Base-by-base conservation (phyloP, 2,797 vertebrate species). In the Epinephelus coioides region DNA sequence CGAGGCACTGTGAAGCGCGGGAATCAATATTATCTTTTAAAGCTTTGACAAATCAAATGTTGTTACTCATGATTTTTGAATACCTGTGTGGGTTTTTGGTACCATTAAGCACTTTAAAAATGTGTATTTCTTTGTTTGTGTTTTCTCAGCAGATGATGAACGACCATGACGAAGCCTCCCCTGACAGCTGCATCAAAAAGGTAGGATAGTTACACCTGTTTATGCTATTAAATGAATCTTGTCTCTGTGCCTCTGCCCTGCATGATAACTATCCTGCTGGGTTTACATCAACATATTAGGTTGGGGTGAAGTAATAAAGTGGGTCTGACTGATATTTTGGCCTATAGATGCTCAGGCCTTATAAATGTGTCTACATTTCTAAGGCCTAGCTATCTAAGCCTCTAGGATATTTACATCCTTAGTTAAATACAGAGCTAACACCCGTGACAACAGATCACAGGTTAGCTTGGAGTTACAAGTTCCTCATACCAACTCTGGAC, bases 181-280 rank as follows among this genome's bases (percentile, higher is more conserved):
- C 96, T 55, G 98, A 98, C 77, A 95, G 96, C 94, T 97, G 95
- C 84, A 93, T 97, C 72, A 97, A 96, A 93, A 99, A 99, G 97
- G 98, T 99, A 97, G 89, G 96, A 82, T 4, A 17, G 25, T 72
- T 19, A 27, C 38, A 17, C 43, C 27, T 34, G 0, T 47, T 43
- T 49, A 5, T 65, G 6, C 2, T 13, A 1, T 27, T 66, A 56
- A 19, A 51, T 3, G 19, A 40, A 44, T 69, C 11, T 0, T 47
- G 3, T 34, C 23, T 60, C 10, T 47, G 1, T 8, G 5, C 4
- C 19, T 53, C 44, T 25, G n/a, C 21, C 30, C 44, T n/a, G 25
- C 17, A 17, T 43, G 1, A 25, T 27, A 50, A 2, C 34, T n/a
- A 4, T 38, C 43, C 19, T 5, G 3, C 53, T 63, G 59, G 59